Evolutionary conservation across 2,113 vertebrate species (phyloP).

Genomic region (Gobio gobio): DNA sequence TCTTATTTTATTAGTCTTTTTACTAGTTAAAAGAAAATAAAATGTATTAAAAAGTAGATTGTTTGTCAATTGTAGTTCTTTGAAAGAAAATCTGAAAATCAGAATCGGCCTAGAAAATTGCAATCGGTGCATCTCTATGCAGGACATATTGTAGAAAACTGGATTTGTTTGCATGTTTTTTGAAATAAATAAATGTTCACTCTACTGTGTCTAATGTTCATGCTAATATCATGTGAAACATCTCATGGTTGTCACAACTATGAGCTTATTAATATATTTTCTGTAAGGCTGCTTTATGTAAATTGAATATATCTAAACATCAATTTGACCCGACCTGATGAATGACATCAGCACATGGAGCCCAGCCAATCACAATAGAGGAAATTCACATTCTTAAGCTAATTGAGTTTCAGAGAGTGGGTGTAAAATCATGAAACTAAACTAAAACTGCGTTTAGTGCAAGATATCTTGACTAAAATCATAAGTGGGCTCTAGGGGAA

Average conservation of each 20-base stretch:
- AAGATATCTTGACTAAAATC: background rate
- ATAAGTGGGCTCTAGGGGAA: background rate
- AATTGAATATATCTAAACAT: background rate
- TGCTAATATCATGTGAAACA: no score
- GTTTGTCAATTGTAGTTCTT: no score
- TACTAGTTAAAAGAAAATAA: no score
- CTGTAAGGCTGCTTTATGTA: no score
- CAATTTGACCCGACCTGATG: background rate
- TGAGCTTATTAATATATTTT: no score
- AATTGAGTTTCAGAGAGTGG: background rate
- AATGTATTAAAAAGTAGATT: no score
- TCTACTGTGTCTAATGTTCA: background rate
- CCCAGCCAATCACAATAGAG: background rate
- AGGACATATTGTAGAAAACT: background rate
- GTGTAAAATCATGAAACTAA: slow-evolving; percentile 12
- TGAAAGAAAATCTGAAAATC: no score
- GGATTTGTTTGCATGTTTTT: background rate
- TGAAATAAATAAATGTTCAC: background rate
- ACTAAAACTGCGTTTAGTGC: background rate
- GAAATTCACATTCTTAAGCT: background rate
- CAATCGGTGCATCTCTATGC: no score
- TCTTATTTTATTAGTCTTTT: no score
- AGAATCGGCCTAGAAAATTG: no score
- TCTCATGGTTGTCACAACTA: no score
- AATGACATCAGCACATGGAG: background rate